A percentile compares a stretch with the other conserved stretches of the same genome.
These are phyloP conservation scores for Cisticola juncidis DNA, from an alignment of 2,113 vertebrate genomes.

Conservation along the genomic window DNA sequence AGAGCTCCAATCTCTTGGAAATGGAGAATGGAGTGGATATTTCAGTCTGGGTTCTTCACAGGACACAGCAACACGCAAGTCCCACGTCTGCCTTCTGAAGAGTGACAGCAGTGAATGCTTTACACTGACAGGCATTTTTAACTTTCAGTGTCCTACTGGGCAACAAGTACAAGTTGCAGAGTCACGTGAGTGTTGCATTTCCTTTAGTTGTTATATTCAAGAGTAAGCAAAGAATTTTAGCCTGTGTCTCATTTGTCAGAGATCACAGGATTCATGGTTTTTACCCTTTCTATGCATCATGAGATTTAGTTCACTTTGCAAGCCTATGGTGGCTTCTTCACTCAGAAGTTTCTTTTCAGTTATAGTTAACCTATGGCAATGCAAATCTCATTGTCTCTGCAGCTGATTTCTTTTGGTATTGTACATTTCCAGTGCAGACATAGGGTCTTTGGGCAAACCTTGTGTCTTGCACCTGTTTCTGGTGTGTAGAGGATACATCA, in stretches of 20 bases:
- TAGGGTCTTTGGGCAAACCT: not conserved
- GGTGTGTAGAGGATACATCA: not conserved
- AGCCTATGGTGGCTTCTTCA: not conserved
- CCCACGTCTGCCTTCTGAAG: not conserved
- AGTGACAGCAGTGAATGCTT: not conserved
- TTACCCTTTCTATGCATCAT: not conserved
- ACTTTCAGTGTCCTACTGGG: not conserved
- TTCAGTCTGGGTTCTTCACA: not conserved
- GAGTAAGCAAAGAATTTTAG: not conserved
- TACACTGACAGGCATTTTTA: not conserved
- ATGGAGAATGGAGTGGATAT: not conserved
- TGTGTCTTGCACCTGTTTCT: not conserved
- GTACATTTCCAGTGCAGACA: not conserved
- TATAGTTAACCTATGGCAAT: not conserved
- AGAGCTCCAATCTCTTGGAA: not conserved
- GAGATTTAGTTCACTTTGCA: not conserved
- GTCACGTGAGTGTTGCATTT: not conserved
- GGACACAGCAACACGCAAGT: not conserved
- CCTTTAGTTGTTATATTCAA: not conserved
- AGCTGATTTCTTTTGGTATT: not conserved
- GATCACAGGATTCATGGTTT: not conserved
- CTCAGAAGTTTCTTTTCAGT: not conserved
- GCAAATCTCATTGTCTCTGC: not conserved
- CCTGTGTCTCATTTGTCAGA: not conserved
- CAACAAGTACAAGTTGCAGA: not conserved